Conservation (phyloP, 1,140 invertebrate genomes). For the Drosophila trapezifrons region DNA sequence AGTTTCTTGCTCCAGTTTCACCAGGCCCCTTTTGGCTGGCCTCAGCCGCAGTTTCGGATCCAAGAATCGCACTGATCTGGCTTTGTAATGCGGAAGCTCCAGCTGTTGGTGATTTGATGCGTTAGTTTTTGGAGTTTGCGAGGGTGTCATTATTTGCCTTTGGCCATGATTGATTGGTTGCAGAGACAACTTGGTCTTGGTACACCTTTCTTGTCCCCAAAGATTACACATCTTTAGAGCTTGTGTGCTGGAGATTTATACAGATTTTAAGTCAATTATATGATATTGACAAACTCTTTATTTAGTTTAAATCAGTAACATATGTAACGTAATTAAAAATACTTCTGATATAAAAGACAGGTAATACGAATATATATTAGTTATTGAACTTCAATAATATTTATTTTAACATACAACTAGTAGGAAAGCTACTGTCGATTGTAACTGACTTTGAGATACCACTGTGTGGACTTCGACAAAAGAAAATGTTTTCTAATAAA, state of each 20-base stretch:
- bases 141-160: conserved; percentile 60
- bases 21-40: neutral
- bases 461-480: no score
- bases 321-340: no score
- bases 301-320: no score
- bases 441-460: no score
- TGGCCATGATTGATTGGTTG: conserved; percentile 64
- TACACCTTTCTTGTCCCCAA: neutral
- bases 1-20: conserved; percentile 64
- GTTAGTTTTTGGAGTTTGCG: conserved; percentile 21
- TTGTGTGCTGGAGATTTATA: neutral
- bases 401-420: no score
- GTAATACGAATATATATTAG: no score
- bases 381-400: no score
- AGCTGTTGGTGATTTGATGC: neutral
- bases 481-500: no score
- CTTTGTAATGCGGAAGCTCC: conserved; percentile 63
- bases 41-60: conserved; percentile 36
- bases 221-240: neutral
- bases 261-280: neutral
- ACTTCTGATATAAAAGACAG: no score
- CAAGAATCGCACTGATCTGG: conserved; percentile 26
- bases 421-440: no score
- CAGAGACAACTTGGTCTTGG: neutral
- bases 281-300: no score